These are phyloP conservation scores for Trinectes maculatus DNA, from an alignment of 2,113 vertebrate species.

Conservation along the genomic window DNA sequence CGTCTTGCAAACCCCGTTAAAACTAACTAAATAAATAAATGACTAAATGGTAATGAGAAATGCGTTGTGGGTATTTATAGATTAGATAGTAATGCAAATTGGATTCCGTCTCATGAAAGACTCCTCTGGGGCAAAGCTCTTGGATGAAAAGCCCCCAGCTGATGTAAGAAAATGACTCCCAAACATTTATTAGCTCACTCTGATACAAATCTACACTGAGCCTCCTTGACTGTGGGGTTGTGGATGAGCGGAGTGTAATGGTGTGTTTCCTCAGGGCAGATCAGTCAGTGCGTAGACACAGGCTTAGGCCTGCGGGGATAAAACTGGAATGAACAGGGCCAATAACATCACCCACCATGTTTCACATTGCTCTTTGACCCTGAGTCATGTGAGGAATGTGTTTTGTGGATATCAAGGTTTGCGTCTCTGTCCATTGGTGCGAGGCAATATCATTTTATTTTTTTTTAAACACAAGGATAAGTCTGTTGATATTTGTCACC, in stretches of 20 bases:
- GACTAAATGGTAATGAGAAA: neutral
- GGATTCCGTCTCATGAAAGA: neutral
- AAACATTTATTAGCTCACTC: neutral
- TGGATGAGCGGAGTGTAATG: constrained; percentile 1
- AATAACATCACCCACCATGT: neutral
- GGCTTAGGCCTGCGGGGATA: neutral
- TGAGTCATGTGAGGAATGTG: neutral
- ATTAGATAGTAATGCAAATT: neutral
- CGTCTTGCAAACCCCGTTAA: neutral
- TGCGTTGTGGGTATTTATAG: neutral
- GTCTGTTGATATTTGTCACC: neutral
- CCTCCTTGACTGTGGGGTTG: neutral
- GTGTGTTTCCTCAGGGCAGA: constrained; percentile 14
- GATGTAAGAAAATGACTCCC: constrained; percentile 3
- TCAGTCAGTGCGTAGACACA: neutral
- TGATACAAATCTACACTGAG: neutral
- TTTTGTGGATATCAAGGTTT: neutral
- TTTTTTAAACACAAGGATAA: too few relatives aligned
- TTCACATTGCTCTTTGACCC: neutral
- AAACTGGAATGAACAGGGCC: constrained; percentile 2
- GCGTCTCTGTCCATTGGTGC: neutral
- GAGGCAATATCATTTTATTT: neutral
- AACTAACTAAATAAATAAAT: neutral
- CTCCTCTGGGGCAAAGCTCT: neutral
- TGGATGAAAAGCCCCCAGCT: constrained; percentile 2